Evolutionary conservation across 1,140 invertebrate genomes (phyloP).

Genomic region (Cherax destructor): DNA sequence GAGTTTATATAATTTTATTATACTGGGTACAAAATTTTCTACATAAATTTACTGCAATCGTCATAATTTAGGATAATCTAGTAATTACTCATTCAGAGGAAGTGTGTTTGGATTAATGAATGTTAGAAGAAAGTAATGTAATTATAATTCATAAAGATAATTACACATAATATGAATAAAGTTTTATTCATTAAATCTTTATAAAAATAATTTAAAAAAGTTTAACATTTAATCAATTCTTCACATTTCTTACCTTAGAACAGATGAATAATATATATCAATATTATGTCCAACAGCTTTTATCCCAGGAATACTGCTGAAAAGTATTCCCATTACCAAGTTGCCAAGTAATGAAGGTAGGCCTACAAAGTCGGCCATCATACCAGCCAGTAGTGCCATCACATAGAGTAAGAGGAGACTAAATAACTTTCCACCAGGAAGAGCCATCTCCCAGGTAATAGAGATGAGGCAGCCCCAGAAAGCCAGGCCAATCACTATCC

Average conservation of each 20-base stretch:
- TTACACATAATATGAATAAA: too few relatives aligned
- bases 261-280: constrained; percentile 75
- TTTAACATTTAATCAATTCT: too few relatives aligned
- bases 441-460: constrained; percentile 55
- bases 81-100: too few relatives aligned
- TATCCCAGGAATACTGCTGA: constrained; percentile 82
- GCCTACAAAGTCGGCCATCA: constrained; percentile 82
- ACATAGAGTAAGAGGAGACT: constrained; percentile 63
- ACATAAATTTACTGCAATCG: too few relatives aligned
- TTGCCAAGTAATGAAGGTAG: constrained; percentile 91
- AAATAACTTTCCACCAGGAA: constrained; percentile 64
- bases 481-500: constrained; percentile 44
- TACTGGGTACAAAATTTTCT: too few relatives aligned
- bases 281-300: constrained; percentile 75
- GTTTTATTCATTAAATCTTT: too few relatives aligned
- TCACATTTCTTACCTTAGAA: constrained; percentile 55
- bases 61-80: too few relatives aligned
- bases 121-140: too few relatives aligned
- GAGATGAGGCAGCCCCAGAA: constrained; percentile 57
- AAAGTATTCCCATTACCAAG: constrained; percentile 86
- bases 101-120: too few relatives aligned
- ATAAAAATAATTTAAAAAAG: too few relatives aligned
- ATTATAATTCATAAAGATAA: too few relatives aligned
- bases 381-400: constrained; percentile 77
- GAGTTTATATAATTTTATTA: too few relatives aligned